Conservation (phyloP, 1,140 invertebrate genomes). For the Lanistes nyassanus region DNA sequence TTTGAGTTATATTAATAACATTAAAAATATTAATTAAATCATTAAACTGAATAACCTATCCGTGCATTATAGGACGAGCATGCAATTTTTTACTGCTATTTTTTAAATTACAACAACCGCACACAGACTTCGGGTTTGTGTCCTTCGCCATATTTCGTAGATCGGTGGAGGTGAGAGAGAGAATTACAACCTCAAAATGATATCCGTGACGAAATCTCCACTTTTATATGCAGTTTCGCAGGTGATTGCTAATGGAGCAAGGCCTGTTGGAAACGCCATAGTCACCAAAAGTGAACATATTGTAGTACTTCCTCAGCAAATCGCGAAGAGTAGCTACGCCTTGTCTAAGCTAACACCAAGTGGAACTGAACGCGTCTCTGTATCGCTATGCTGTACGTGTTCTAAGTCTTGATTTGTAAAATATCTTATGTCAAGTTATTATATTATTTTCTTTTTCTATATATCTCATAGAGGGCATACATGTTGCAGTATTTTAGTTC, state of each 20-base stretch:
- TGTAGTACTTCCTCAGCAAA: slow-evolving; percentile 12
- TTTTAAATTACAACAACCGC: too few relatives aligned
- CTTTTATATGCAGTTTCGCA: slow-evolving; percentile 35
- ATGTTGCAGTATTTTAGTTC: too few relatives aligned
- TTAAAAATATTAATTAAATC: too few relatives aligned
- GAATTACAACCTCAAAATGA: slow-evolving; percentile 29
- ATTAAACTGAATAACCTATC: too few relatives aligned
- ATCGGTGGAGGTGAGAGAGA: not conserved
- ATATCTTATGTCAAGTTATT: too few relatives aligned
- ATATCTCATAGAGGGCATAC: too few relatives aligned
- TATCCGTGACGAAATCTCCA: slow-evolving; percentile 38
- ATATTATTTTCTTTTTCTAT: too few relatives aligned
- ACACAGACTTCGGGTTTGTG: not conserved
- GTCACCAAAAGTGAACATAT: slow-evolving; percentile 13
- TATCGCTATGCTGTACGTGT: slow-evolving; percentile 12
- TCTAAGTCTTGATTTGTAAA: not conserved
- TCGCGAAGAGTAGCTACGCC: slow-evolving; percentile 15
- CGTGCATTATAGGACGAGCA: too few relatives aligned
- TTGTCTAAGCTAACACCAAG: slow-evolving; percentile 17
- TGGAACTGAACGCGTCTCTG: slow-evolving; percentile 14
- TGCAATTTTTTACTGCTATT: too few relatives aligned
- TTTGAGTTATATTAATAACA: not conserved
- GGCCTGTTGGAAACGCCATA: not conserved
- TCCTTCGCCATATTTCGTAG: slow-evolving; percentile 3
- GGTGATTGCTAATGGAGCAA: slow-evolving; percentile 26